phyloP scores from a whole-genome alignment of 1,140 invertebrate species.

The Latrodectus geometricus region DNA sequence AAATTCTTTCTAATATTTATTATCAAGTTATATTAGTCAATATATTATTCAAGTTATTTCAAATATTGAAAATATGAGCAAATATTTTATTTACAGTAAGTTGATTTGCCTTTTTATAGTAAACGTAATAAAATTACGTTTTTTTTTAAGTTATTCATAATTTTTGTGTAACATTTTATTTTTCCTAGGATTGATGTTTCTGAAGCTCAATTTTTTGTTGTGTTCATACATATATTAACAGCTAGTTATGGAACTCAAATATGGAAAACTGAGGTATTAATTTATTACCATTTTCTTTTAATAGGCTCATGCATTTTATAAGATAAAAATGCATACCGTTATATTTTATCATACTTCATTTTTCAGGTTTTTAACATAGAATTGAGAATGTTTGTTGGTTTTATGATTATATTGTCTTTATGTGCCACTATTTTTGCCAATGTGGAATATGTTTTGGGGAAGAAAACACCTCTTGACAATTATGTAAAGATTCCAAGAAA shows the following conservation, averaged over 20 bases:
- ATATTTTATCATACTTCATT: neutral
- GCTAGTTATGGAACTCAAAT: constrained; percentile 61
- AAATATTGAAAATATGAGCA: too few relatives aligned
- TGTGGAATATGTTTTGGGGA: constrained; percentile 51
- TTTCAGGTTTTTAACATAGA: constrained; percentile 40
- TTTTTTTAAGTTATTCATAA: too few relatives aligned
- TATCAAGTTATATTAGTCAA: too few relatives aligned
- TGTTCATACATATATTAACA: constrained; percentile 62
- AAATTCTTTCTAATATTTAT: too few relatives aligned
- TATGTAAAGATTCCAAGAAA: constrained; percentile 55
- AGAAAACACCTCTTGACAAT: constrained; percentile 55
- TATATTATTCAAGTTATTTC: too few relatives aligned
- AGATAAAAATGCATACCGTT: neutral
- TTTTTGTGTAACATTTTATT: neutral
- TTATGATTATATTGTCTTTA: constrained; percentile 24
- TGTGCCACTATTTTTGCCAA: constrained; percentile 20
- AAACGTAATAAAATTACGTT: too few relatives aligned
- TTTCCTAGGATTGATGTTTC: constrained; percentile 62
- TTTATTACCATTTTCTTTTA: neutral
- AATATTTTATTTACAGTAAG: too few relatives aligned
- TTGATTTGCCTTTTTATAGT: too few relatives aligned
- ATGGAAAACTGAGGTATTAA: constrained; percentile 52
- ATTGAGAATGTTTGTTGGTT: constrained; percentile 28
- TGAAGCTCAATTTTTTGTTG: constrained; percentile 63
- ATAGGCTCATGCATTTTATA: neutral